Evolutionary conservation across 2,113 vertebrate species (phyloP), one percentile per base, ranked within the genome.

Genomic region (Atractosteus spatula): DNA sequence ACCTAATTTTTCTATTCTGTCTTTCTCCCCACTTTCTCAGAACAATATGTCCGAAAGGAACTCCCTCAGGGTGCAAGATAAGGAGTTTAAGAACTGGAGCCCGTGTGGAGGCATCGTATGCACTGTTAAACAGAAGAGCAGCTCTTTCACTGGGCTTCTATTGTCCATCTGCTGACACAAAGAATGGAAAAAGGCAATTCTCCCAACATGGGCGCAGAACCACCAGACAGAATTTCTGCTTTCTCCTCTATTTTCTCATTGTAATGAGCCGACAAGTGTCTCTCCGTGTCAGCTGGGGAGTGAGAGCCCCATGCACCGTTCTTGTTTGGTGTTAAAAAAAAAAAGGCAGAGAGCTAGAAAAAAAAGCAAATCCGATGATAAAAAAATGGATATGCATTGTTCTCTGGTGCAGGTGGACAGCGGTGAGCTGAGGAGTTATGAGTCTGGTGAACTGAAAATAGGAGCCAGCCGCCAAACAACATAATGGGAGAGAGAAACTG

Each of bases 71-170:
- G 41, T n/a, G 66, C 43, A 59, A 64, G 47, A 56, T 3, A 41
- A 13, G 11, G 59, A 69, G 67, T 69, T 74, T 69, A 68, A 74
- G 69, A 69, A 74, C 69, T 67, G 69, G 62, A 74, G 67, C 29
- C 61, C 57, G 62, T 55, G 69, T 69, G 57, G 59, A 74, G 41
- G 41, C 29, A 16, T 51, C 7, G 65, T 68, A 55, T 11, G 12
- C 61, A 29, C 47, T 14, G 56, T 13, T 59, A 14, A 59, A 12
- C 56, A 59, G 3, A 3, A 54, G 56, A 54, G 57, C 7, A 11
- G 45, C 66, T 54, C 66, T 6, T 55, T 55, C 59, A 64, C n/a
- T n/a, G 41, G n/a, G 57, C 57, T 7, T 69, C 67, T 67, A 74
- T 64, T 74, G 73, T 69, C 73, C 73, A 74, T 74, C 73, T 74